These are phyloP conservation scores for Astyanax mexicanus DNA, from an alignment of 2,797 vertebrate genomes.

Conservation along the genomic window DNA sequence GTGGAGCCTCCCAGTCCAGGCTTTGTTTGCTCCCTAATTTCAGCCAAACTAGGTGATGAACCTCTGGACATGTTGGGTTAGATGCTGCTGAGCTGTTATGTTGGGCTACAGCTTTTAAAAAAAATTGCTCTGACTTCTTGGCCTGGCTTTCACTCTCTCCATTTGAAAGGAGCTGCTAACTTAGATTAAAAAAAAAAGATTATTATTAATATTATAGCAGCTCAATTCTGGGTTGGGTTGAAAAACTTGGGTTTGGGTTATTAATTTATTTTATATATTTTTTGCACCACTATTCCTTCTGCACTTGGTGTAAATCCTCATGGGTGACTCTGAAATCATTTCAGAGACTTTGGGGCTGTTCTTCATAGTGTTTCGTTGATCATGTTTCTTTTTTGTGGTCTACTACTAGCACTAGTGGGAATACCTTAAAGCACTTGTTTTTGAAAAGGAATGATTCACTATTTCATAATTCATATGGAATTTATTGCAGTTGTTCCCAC, in stretches of 20 bases:
- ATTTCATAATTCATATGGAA: too few species aligned
- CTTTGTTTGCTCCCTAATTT: not conserved
- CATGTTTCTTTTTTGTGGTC: not conserved
- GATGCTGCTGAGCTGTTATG: not conserved
- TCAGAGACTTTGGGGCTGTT: not conserved
- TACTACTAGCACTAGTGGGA: not conserved
- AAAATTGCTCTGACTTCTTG: not conserved
- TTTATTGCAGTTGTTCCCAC: not conserved
- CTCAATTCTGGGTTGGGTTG: too few species aligned
- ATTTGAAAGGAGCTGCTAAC: too few species aligned
- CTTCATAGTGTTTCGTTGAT: not conserved
- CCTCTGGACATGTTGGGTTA: not conserved
- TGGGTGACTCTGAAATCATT: too few species aligned
- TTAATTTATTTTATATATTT: not conserved
- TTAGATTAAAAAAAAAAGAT: too few species aligned
- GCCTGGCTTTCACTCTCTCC: not conserved
- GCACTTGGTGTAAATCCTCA: not conserved
- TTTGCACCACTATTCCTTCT: conserved; percentile 14
- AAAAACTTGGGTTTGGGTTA: not conserved
- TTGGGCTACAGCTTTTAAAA: not conserved
- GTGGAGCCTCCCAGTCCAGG: too few species aligned
- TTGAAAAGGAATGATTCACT: not conserved
- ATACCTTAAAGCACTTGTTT: not conserved
- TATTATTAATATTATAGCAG: too few species aligned
- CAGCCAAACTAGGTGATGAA: not conserved